A percentile compares a stretch with the other conserved stretches of the same genome.
phyloP scores from a whole-genome alignment of 2,888 invertebrate species.

The Poecilus cupreus region DNA sequence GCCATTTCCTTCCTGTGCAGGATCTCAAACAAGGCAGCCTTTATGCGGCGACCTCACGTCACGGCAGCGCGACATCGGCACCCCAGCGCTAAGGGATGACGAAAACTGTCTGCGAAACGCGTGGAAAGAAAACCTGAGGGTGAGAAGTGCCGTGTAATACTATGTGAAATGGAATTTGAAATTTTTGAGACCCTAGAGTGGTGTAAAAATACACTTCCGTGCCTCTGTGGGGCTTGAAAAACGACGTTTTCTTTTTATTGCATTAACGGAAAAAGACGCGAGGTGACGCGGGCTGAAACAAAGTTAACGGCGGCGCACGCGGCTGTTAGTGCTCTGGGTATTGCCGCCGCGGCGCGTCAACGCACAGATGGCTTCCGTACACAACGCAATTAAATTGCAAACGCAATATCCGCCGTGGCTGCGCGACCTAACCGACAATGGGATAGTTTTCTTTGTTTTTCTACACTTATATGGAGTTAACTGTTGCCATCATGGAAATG shows the following conservation, averaged over 20 bases:
- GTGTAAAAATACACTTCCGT: constrained; percentile 73
- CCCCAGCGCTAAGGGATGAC: constrained; percentile 26
- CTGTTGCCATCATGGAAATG: constrained; percentile 17
- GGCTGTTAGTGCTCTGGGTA: constrained; percentile 42
- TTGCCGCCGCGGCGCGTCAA: constrained; percentile 14
- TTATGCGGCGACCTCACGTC: neutral
- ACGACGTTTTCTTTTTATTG: constrained; percentile 72
- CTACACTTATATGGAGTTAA: neutral
- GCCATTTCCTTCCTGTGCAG: neutral
- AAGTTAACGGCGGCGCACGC: constrained; percentile 66
- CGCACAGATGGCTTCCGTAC: constrained; percentile 48
- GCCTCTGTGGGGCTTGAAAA: constrained; percentile 67
- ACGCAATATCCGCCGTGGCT: constrained; percentile 38
- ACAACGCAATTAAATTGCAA: constrained; percentile 58
- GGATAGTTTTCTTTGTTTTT: constrained; percentile 16
- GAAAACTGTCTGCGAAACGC: constrained; percentile 33
- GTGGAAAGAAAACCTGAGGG: constrained; percentile 45
- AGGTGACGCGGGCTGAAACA: constrained; percentile 71
- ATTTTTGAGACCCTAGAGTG: constrained; percentile 73
- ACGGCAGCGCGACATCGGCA: neutral
- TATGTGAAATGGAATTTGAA: constrained; percentile 73
- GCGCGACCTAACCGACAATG: neutral
- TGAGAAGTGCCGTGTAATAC: constrained; percentile 60
- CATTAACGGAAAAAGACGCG: constrained; percentile 71
- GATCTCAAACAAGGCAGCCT: neutral